Conservation (phyloP, 2,888 invertebrate species). For the Perizoma flavofasciatum region DNA sequence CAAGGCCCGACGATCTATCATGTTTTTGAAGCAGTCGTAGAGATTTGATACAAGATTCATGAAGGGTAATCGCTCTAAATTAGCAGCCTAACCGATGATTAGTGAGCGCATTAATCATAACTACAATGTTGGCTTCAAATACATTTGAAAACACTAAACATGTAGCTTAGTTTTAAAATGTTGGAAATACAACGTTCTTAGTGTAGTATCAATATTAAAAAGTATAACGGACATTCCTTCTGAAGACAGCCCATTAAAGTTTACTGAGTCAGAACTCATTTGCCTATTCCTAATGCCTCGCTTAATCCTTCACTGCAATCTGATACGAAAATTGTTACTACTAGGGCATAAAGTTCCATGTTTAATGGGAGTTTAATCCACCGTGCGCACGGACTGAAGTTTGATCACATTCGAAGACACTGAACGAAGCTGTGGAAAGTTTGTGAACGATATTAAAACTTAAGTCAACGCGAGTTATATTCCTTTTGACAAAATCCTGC, state of each 20-base stretch:
- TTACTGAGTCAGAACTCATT: slow-evolving; percentile 24
- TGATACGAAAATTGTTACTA: slow-evolving; percentile 34
- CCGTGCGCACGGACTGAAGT: slow-evolving; percentile 47
- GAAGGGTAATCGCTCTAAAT: slow-evolving; percentile 6
- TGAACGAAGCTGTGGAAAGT: neutral
- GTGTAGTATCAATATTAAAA: too few species aligned
- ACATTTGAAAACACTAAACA: too few species aligned
- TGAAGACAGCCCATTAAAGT: slow-evolving; percentile 27
- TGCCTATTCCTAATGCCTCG: slow-evolving; percentile 20
- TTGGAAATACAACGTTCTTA: too few species aligned
- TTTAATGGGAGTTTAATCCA: slow-evolving; percentile 43
- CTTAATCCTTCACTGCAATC: slow-evolving; percentile 30
- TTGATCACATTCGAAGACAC: slow-evolving; percentile 15
- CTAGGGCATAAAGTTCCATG: slow-evolving; percentile 41
- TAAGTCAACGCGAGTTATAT: slow-evolving; percentile 2
- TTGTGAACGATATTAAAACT: slow-evolving; percentile 11
- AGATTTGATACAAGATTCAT: slow-evolving; percentile 6
- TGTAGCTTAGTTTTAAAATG: too few species aligned
- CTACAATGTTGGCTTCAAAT: neutral
- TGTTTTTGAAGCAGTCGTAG: slow-evolving; percentile 9
- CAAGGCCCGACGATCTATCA: neutral
- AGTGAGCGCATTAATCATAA: slow-evolving; percentile 9
- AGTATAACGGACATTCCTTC: neutral
- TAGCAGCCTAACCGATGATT: neutral
- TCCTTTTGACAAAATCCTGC: neutral